Evolutionary conservation across 2,113 vertebrate species (phyloP).

Genomic region (Prunella himalayana): DNA sequence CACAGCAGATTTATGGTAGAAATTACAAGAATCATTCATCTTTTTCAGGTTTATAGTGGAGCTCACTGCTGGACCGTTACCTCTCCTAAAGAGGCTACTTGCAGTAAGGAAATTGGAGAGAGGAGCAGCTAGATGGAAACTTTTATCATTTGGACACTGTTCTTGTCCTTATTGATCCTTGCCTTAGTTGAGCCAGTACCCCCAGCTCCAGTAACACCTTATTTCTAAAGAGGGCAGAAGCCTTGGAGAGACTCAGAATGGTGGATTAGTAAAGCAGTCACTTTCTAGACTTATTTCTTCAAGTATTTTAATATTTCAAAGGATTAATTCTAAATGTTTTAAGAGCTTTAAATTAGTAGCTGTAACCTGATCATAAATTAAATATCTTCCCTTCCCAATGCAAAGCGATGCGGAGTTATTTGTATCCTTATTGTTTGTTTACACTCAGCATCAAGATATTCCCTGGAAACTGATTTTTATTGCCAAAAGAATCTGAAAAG

Average conservation of each 20-base stretch:
- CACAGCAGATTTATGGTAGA: slow-evolving; percentile 12
- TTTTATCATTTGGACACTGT: neutral
- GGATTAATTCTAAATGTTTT: slow-evolving; percentile 58
- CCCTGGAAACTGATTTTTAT: slow-evolving; percentile 36
- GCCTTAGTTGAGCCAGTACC: neutral
- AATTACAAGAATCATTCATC: slow-evolving; percentile 52
- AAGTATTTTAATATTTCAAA: slow-evolving; percentile 65
- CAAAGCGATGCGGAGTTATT: slow-evolving; percentile 12
- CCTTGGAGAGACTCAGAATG: neutral
- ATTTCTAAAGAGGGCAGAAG: neutral
- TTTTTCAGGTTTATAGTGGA: neutral
- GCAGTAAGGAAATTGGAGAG: neutral
- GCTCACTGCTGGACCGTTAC: neutral
- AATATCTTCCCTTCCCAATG: neutral
- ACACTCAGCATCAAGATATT: neutral
- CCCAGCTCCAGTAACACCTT: neutral
- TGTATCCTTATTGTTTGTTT: slow-evolving; percentile 54
- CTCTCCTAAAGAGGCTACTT: neutral
- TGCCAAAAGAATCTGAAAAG: slow-evolving; percentile 27
- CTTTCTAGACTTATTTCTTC: slow-evolving; percentile 29
- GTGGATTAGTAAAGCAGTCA: neutral
- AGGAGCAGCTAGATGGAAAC: neutral
- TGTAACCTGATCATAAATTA: slow-evolving; percentile 60
- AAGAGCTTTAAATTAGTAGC: slow-evolving; percentile 69
- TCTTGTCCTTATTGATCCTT: neutral